Evolutionary conservation across 2,113 vertebrate genomes (phyloP).

Genomic region (Psilopsiagon aymara): DNA sequence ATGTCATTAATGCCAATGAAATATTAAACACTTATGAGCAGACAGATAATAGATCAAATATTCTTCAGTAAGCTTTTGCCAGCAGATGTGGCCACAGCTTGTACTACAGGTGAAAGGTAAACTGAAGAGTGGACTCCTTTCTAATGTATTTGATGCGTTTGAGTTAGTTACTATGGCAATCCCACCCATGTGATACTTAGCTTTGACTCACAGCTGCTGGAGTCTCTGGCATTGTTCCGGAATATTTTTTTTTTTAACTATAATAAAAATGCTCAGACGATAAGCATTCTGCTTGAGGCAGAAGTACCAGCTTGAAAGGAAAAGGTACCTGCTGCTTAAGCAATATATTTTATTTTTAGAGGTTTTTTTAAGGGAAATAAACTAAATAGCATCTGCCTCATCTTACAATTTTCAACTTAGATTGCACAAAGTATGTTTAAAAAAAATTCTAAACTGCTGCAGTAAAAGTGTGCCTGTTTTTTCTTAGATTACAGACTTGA

Average conservation of each 20-base stretch:
- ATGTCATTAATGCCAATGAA: neutral
- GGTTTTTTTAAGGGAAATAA: slow-evolving; percentile 44
- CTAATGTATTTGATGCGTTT: neutral
- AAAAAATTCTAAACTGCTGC: slow-evolving; percentile 26
- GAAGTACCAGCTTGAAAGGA: slow-evolving; percentile 44
- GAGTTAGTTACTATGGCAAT: slow-evolving; percentile 49
- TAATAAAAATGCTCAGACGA: slow-evolving; percentile 65
- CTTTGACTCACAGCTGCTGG: slow-evolving; percentile 66
- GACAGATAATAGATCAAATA: neutral
- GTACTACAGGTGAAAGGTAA: neutral
- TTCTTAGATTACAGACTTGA: slow-evolving; percentile 28
- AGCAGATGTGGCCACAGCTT: neutral
- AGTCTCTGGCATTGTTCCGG: slow-evolving; percentile 40
- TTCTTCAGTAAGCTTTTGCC: neutral
- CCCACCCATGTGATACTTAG: slow-evolving; percentile 53
- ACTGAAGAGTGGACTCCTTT: neutral
- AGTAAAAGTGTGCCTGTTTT: slow-evolving; percentile 5
- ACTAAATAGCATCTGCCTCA: slow-evolving; percentile 58
- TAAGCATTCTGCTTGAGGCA: slow-evolving; percentile 51
- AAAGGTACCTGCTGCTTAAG: slow-evolving; percentile 52
- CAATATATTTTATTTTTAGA: slow-evolving; percentile 62
- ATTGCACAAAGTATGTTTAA: slow-evolving; percentile 26
- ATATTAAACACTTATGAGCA: neutral
- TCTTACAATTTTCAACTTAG: slow-evolving; percentile 54
- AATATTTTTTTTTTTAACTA: slow-evolving; percentile 16